phyloP scores from a whole-genome alignment of 2,113 vertebrate species.

The Oceanodroma tethys region DNA sequence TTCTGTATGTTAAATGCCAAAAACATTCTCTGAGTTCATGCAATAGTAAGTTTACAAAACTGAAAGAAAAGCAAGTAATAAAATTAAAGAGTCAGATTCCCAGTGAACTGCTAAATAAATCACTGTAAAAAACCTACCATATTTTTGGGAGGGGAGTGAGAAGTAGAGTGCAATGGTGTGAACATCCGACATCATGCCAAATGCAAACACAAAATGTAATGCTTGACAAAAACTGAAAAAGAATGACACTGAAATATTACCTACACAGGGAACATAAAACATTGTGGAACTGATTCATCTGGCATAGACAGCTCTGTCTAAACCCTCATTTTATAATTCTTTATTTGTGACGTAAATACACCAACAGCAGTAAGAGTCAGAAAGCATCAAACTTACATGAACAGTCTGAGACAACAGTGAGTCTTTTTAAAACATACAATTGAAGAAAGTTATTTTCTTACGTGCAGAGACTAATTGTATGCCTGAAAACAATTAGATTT shows the following conservation, averaged over 20 bases:
- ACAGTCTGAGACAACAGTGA: not conserved
- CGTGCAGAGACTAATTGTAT: not conserved
- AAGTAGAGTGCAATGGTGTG: not conserved
- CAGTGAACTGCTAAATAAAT: slow-evolving; percentile 9
- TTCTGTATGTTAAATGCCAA: not conserved
- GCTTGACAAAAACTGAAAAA: not conserved
- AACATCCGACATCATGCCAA: not conserved
- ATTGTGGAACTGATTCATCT: not conserved
- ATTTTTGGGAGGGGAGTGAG: not conserved
- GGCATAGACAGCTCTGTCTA: not conserved
- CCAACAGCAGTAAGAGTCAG: not conserved
- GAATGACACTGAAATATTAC: not conserved
- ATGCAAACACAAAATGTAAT: not conserved
- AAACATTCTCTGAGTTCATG: not conserved
- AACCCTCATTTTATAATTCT: not conserved
- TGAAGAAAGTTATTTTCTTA: not conserved
- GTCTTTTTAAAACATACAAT: not conserved
- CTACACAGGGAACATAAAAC: not conserved
- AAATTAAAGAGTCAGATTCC: not conserved
- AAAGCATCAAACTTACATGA: not conserved
- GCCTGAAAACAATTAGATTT: not conserved
- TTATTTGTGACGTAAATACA: not conserved
- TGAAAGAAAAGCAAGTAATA: not conserved
- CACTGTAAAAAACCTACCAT: not conserved
- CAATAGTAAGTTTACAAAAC: not conserved